Base-by-base conservation (phyloP, 1,140 invertebrate species). In the Cotesia vestalis region DNA sequence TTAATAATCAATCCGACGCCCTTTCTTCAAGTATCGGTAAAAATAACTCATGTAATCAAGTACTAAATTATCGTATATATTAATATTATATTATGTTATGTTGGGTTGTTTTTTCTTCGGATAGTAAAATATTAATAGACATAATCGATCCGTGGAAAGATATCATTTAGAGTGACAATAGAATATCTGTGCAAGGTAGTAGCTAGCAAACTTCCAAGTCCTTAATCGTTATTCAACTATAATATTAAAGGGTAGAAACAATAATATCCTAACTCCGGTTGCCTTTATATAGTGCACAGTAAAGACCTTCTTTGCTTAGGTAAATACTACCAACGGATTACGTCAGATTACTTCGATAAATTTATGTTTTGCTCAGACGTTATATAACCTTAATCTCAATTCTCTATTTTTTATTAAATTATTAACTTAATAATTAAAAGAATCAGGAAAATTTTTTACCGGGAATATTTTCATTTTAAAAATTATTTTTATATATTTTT, bases 191-290 rank as follows among this genome's bases (percentile, higher is more conserved):
- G 72, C 67, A 71, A 62, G 62, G 36, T 14, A 76, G 4, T 36
- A 69, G 63, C 77, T 77, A 77, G 80, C 80, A 79, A 84, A 84
- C 80, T 85, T 80, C 72, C 73, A 67, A 68, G 73, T 75, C 77
- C 78, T 80, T 82, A 85, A 85, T 85, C 82, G 79, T 82, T 79
- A 82, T 81, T 82, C 77, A 76, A 80, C 81, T 84, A 81, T 84
- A 85, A 84, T 84, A 84, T 84, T 80, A 80, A 85, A 81, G 85
- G 84, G 84, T 81, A 80, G 84, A 84, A 87, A 86, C 83, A 86
- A 87, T 85, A 87, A 85, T 86, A 87, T 83, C 73, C 76, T 55
- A 67, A 69, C 12, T 14, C 11, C 6, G 38, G 38, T 40, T 52
- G n/a, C 53, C 70, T 62, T 66, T 71, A 55, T 64, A 61, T 35